phyloP scores from a whole-genome alignment of 1,140 invertebrate genomes.

The Panagrolaimus sp. region DNA sequence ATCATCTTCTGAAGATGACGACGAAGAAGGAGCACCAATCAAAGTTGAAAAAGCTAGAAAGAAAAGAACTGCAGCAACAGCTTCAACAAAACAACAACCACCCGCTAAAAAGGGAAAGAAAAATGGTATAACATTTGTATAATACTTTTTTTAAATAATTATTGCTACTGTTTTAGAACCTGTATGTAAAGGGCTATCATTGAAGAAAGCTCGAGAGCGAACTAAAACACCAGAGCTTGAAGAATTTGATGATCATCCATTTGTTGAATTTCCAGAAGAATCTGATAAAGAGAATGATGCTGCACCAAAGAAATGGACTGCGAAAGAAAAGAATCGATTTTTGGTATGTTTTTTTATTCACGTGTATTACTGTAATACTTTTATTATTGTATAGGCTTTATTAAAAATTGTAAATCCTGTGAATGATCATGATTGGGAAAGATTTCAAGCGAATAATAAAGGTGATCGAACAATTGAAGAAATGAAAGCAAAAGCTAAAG shows the following conservation, averaged over 20 bases:
- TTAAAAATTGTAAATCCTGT: neutral
- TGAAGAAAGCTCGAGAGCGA: neutral
- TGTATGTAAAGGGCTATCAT: neutral
- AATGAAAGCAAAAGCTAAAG: too few species aligned
- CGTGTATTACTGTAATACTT: too few species aligned
- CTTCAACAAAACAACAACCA: too few species aligned
- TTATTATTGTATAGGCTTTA: neutral
- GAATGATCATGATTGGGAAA: constrained; percentile 2
- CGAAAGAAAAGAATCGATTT: neutral
- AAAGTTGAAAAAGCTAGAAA: too few species aligned
- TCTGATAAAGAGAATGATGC: neutral
- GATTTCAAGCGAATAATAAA: too few species aligned
- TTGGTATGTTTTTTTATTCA: neutral
- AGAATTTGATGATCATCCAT: neutral
- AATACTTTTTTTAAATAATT: too few species aligned
- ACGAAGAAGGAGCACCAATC: too few species aligned
- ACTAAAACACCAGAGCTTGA: neutral
- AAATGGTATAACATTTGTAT: neutral
- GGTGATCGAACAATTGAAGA: too few species aligned
- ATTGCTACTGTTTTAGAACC: too few species aligned
- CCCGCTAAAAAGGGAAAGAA: neutral
- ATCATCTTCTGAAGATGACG: too few species aligned
- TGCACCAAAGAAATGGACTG: constrained; percentile 1
- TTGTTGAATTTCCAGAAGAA: neutral
- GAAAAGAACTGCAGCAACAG: too few species aligned